phyloP scores from a whole-genome alignment of 2,797 vertebrate species.

The Gastrophryne carolinensis region DNA sequence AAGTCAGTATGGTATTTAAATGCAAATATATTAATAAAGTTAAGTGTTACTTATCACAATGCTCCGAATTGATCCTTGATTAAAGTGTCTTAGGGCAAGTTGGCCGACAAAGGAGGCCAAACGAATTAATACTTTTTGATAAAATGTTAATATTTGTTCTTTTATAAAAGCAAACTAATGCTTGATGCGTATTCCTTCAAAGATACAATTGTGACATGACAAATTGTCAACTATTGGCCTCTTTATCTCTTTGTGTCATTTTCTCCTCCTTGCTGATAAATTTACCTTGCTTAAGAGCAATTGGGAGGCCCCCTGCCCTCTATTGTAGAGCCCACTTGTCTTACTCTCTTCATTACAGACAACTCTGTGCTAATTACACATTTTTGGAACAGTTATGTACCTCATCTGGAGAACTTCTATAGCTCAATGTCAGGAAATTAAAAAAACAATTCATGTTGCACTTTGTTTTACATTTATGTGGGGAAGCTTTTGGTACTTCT shows the following conservation, averaged over 20 bases:
- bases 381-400: too few species aligned
- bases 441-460: too few species aligned
- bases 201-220: conserved; percentile 5
- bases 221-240: not conserved
- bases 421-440: too few species aligned
- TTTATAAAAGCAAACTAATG: conserved; percentile 57
- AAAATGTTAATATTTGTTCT: conserved; percentile 59
- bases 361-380: too few species aligned
- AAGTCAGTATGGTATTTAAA: not conserved
- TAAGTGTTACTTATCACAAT: conserved; percentile 33
- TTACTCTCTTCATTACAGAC: too few species aligned
- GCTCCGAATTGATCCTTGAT: conserved; percentile 61
- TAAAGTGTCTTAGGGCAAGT: conserved; percentile 57
- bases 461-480: too few species aligned
- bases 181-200: conserved; percentile 52
- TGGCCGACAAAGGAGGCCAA: conserved; percentile 50
- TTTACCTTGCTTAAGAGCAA: too few species aligned
- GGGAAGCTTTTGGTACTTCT: too few species aligned
- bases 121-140: conserved; percentile 57
- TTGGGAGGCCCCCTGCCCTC: too few species aligned
- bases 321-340: too few species aligned
- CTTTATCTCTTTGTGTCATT: not conserved
- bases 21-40: conserved; percentile 57
- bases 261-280: too few species aligned
- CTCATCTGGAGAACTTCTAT: too few species aligned